These are phyloP conservation scores for Hippasteria phrygiana DNA, from an alignment of 53 echinoderm and acorn worm species.

Conservation along the genomic window DNA sequence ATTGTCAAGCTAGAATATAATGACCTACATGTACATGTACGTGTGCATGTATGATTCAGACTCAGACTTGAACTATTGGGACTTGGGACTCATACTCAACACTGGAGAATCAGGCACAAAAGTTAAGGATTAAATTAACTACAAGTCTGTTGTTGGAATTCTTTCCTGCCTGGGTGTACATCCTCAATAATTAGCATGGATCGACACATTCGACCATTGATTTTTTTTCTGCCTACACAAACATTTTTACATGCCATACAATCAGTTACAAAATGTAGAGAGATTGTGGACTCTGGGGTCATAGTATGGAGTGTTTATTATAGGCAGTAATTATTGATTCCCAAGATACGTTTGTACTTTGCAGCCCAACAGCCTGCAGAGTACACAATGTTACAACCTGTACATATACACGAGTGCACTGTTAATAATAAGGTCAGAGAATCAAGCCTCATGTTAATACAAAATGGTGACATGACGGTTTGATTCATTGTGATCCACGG, in stretches of 20 bases:
- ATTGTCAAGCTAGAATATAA: too few relatives aligned
- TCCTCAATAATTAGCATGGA: constrained; percentile 56
- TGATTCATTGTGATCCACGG: not conserved
- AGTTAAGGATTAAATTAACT: too few relatives aligned
- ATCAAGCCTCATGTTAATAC: not conserved
- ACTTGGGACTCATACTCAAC: too few relatives aligned
- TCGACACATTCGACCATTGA: constrained; percentile 23
- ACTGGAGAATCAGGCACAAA: too few relatives aligned
- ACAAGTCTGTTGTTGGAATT: too few relatives aligned
- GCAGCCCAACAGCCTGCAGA: not conserved
- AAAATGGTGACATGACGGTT: not conserved
- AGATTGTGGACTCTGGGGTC: not conserved
- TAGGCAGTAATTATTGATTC: constrained; percentile 3
- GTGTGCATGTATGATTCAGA: too few relatives aligned
- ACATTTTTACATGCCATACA: constrained; percentile 20
- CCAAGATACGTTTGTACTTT: not conserved
- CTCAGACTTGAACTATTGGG: too few relatives aligned
- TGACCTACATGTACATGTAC: too few relatives aligned
- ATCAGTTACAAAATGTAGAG: constrained; percentile 28
- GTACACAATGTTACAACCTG: not conserved
- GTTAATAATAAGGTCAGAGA: not conserved
- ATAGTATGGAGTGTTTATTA: not conserved
- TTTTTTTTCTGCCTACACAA: constrained; percentile 17
- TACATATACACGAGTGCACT: not conserved
- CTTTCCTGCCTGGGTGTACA: not conserved